Conservation (phyloP, 2,113 vertebrate genomes). For the Microtus richardsoni region DNA sequence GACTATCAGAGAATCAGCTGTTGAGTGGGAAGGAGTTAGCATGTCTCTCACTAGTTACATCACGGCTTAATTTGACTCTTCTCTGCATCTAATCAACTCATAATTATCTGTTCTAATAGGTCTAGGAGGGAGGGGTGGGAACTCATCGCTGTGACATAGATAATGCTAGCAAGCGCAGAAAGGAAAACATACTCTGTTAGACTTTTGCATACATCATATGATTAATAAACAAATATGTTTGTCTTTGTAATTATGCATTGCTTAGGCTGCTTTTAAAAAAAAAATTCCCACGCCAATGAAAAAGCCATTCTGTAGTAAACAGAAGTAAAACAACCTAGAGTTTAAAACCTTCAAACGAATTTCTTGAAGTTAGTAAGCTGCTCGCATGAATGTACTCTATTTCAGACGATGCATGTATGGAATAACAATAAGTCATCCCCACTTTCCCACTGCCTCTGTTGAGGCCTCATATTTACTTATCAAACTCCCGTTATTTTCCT, state of each 20-base stretch:
- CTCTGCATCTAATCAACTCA: conserved; percentile 12
- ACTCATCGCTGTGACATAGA: neutral
- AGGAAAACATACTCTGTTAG: conserved; percentile 19
- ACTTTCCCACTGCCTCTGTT: neutral
- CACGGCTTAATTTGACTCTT: conserved; percentile 58
- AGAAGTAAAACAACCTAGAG: neutral
- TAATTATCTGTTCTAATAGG: conserved; percentile 66
- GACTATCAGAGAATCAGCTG: conserved; percentile 47
- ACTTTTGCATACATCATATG: neutral
- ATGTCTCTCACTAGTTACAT: neutral
- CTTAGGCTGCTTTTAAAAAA: neutral
- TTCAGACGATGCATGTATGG: neutral
- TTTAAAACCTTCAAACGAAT: conserved; percentile 44
- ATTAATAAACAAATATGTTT: conserved; percentile 52
- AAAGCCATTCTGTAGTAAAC: conserved; percentile 2
- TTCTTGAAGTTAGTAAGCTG: neutral
- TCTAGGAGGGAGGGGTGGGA: conserved; percentile 50
- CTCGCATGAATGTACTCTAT: neutral
- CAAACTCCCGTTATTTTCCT: accelerated
- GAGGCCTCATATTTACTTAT: neutral
- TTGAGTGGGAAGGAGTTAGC: conserved; percentile 45
- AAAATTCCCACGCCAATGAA: neutral
- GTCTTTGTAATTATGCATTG: conserved; percentile 63
- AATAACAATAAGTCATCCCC: neutral
- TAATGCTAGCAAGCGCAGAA: neutral